Conservation (phyloP, 2,797 vertebrate genomes). For the Anguilla marmorata region DNA sequence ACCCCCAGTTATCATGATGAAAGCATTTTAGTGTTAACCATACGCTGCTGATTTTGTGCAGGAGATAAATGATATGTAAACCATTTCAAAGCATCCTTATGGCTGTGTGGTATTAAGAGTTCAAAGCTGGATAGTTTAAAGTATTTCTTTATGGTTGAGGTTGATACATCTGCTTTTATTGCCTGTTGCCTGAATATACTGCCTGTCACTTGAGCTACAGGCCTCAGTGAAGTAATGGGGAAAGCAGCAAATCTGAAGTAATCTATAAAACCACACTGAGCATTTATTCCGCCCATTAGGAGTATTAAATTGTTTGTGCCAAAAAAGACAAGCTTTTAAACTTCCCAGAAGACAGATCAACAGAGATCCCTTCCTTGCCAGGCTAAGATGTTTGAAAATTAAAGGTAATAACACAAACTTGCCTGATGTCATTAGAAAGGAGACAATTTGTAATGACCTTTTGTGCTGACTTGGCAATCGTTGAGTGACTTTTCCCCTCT, state of each 20-base stretch:
- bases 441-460: background rate
- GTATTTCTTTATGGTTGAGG: background rate
- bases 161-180: background rate
- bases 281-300: constrained; percentile 6
- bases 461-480: background rate
- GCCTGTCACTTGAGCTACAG: background rate
- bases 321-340: background rate
- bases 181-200: background rate
- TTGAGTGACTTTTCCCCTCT: background rate
- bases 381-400: constrained; percentile 3
- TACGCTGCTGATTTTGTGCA: background rate
- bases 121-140: background rate
- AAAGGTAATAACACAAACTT: constrained; percentile 13
- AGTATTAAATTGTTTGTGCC: constrained; percentile 13
- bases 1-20: background rate
- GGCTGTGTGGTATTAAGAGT: background rate
- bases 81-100: background rate
- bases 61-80: background rate
- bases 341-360: background rate
- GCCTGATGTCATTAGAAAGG: constrained; percentile 1
- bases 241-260: background rate
- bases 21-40: background rate
- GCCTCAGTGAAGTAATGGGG: background rate
- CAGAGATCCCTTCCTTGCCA: background rate
- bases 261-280: constrained; percentile 7